These are phyloP conservation scores for Syncerus caffer DNA, from an alignment of 2,797 vertebrate species.

Conservation along the genomic window DNA sequence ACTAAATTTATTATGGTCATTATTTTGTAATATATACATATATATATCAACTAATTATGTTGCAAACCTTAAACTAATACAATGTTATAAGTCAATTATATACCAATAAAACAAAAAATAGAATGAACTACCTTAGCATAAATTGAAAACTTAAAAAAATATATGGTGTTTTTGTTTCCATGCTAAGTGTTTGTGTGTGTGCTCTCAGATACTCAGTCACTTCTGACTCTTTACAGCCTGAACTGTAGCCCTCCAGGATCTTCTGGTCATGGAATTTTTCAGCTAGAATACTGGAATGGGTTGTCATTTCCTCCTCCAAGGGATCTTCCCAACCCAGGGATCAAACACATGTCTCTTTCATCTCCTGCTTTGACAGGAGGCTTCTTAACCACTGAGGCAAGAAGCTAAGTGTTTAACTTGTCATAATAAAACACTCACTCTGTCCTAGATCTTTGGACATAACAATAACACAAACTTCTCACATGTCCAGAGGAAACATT, in stretches of 20 bases:
- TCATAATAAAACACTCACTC: background rate
- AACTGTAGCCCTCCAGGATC: background rate
- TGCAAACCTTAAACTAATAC: background rate
- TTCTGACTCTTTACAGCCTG: background rate
- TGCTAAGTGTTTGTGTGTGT: background rate
- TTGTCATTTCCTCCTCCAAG: background rate
- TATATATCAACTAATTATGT: background rate
- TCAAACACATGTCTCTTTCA: background rate
- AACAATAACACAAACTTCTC: background rate
- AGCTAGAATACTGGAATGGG: background rate
- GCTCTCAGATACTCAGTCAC: accelerated
- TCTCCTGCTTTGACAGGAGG: background rate
- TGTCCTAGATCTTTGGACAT: background rate
- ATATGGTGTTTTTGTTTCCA: background rate
- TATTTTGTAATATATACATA: background rate
- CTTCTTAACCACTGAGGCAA: background rate
- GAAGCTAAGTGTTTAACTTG: background rate
- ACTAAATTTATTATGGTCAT: background rate
- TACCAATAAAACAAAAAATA: background rate
- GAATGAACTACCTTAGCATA: background rate
- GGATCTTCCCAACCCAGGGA: background rate
- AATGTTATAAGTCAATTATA: background rate
- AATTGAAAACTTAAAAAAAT: background rate
- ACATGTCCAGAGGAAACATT: background rate
- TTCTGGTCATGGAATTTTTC: background rate